Percentiles rank a stretch among this genome's conserved stretches.
These are phyloP conservation scores for Drosophila pseudotalamancana DNA, from an alignment of 2,888 invertebrate species.

Conservation along the genomic window DNA sequence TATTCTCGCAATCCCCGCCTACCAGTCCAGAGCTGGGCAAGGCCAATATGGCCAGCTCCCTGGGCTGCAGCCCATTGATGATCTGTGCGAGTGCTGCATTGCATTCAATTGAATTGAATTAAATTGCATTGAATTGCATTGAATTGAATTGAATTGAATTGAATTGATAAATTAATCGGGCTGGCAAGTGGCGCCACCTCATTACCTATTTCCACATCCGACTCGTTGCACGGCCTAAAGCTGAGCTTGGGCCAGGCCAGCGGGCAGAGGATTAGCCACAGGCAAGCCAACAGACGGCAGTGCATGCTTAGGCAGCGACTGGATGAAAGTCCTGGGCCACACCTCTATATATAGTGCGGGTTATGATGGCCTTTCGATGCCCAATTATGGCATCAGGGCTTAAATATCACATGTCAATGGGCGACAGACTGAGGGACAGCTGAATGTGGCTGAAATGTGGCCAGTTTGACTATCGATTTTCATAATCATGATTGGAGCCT, in stretches of 20 bases:
- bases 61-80: constrained; percentile 79
- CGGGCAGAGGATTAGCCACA: constrained; percentile 2
- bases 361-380: constrained; percentile 58
- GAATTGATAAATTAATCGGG: constrained; percentile 7
- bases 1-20: constrained; percentile 39
- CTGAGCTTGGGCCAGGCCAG: constrained; percentile 21
- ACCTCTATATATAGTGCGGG: constrained; percentile 46
- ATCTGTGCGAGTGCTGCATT: constrained; percentile 81
- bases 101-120: neutral
- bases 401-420: constrained; percentile 75
- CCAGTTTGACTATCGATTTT: constrained; percentile 49
- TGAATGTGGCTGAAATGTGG: too few relatives aligned
- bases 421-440: constrained; percentile 16
- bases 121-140: constrained; percentile 4
- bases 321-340: neutral
- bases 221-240: constrained; percentile 58
- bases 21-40: constrained; percentile 23
- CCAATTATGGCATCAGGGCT: constrained; percentile 75
- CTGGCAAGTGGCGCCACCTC: constrained; percentile 3
- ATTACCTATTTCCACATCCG: constrained; percentile 77
- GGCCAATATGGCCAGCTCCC: constrained; percentile 75
- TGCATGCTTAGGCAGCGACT: constrained; percentile 15
- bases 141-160: constrained; percentile 5
- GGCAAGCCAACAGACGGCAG: neutral
- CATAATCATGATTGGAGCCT: constrained; percentile 30